These are phyloP conservation scores for Hassar affinis DNA, from an alignment of 2,113 vertebrate genomes.

Conservation along the genomic window DNA sequence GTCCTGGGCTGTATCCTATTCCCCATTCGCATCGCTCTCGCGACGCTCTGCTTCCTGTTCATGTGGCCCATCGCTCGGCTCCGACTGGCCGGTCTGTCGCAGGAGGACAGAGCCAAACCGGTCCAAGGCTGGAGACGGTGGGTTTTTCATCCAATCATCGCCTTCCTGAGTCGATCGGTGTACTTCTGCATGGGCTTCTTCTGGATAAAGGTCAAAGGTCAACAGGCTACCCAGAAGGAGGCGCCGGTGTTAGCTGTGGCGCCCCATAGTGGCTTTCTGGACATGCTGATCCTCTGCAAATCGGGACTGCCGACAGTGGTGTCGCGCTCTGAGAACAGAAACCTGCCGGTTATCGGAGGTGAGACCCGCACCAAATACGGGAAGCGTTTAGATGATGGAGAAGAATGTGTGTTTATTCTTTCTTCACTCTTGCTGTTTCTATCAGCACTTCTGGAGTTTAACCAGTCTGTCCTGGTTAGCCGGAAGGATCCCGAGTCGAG, in stretches of 20 bases:
- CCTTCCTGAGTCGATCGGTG: conserved; percentile 73
- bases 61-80: conserved; percentile 82
- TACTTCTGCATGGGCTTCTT: conserved; percentile 83
- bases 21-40: conserved; percentile 72
- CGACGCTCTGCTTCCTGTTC: conserved; percentile 75
- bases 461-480: conserved; percentile 84
- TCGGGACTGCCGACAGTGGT: conserved; percentile 81
- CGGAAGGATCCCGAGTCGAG: conserved; percentile 83
- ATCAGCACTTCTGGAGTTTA: conserved; percentile 83
- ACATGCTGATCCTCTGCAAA: conserved; percentile 78
- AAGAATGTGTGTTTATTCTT: neutral
- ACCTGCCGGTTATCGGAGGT: conserved; percentile 85
- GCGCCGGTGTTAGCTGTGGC: conserved; percentile 84
- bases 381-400: neutral
- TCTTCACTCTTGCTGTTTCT: neutral
- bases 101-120: conserved; percentile 71
- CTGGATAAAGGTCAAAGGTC: conserved; percentile 80
- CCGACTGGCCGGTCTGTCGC: conserved; percentile 73
- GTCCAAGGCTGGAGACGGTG: conserved; percentile 77
- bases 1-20: conserved; percentile 77
- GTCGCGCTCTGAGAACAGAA: conserved; percentile 81
- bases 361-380: conserved; percentile 49
- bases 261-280: conserved; percentile 84
- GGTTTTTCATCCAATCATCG: conserved; percentile 69
- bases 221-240: conserved; percentile 73